Conservation (phyloP, 2,888 invertebrate species). For the Cloeon dipterum region DNA sequence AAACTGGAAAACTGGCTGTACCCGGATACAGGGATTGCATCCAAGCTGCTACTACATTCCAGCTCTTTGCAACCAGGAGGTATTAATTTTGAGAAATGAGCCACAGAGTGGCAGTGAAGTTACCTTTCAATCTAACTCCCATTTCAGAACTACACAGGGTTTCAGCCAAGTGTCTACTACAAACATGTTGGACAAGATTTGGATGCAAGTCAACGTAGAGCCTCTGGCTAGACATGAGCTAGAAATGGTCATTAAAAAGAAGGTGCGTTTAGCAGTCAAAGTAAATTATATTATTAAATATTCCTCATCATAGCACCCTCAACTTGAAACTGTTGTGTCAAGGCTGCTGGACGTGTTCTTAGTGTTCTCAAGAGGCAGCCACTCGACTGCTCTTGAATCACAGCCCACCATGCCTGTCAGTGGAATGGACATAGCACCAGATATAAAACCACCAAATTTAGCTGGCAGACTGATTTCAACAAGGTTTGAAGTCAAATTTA, state of each 20-base stretch:
- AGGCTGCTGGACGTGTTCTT: conserved; percentile 66
- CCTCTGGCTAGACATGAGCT: conserved; percentile 55
- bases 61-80: conserved; percentile 74
- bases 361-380: conserved; percentile 49
- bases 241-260: conserved; percentile 36
- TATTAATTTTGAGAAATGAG: conserved; percentile 7
- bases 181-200: conserved; percentile 54
- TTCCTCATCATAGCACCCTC: conserved; percentile 28
- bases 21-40: conserved; percentile 75
- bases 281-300: background rate
- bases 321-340: conserved; percentile 43
- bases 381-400: conserved; percentile 12
- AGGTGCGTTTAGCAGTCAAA: conserved; percentile 10
- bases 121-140: background rate
- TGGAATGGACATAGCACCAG: background rate
- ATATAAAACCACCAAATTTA: background rate
- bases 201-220: conserved; percentile 59
- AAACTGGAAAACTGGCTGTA: conserved; percentile 57
- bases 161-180: too few species aligned
- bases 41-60: conserved; percentile 62
- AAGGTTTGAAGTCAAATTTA: too few species aligned
- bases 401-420: background rate
- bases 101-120: background rate
- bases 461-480: conserved; percentile 4
- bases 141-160: background rate